Base-by-base conservation (phyloP, 1,140 invertebrate species). In the Tigriopus japonicus region DNA sequence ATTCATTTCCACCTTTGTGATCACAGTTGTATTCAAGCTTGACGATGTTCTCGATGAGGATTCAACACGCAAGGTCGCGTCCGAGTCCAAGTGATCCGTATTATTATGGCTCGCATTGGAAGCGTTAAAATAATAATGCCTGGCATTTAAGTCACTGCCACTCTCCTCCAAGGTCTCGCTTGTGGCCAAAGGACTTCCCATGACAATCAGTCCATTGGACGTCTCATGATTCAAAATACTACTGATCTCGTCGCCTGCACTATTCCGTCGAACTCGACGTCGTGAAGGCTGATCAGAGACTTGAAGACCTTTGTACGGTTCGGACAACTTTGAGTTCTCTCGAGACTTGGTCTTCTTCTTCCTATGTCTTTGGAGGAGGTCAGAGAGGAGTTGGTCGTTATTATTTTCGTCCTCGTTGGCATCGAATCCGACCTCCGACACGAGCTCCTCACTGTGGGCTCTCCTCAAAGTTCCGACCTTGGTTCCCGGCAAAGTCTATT, bases 371-470 rank as follows among this genome's bases (percentile, higher is more conserved):
- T 35, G 28, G 9, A 35, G 28, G 3, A 35, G 28, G 9, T 54
- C 35, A 6, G 56, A 58, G 5, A 23, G 14, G 9, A 42, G 24
- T 14, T 7, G 13, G 17, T 58, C 56, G n/a, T 15, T 7, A 17
- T n/a, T 19, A 7, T 42, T 42, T 14, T 40, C 28, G 17, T 42
- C 41, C 3, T 40, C 56, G 1, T 58, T 6, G 17, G 13, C 58
- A 21, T 17, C n/a, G 19, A 55, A n/a, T 35, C 58, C 23, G 15
- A 60, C 45, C 15, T 60, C 58, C 1, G 58, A 60, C 12, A 60
- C 21, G 14, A 60, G 45, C 28, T 60, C 58, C 42, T 60, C 58
- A 23, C 58, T 60, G 21, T 52, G 42, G 5, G 58, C 58, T 49
- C 58, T 1, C 21, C 58, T 28, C 19, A 60, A 35, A 52, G 53